phyloP scores from a whole-genome alignment of 2,888 invertebrate species.

The Hypselothyrea guttata region DNA sequence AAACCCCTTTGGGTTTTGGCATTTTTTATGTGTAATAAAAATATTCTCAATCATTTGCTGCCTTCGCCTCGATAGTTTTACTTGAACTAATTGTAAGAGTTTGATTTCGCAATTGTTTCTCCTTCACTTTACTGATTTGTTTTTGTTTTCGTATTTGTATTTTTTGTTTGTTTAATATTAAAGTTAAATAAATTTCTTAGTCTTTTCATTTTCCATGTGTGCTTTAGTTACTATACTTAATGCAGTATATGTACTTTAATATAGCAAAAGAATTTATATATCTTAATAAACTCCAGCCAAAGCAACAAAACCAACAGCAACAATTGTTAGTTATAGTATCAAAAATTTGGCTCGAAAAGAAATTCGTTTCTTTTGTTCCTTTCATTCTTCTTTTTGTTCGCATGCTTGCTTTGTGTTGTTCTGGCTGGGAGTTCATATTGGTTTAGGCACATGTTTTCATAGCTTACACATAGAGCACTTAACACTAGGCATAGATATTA shows the following conservation, averaged over 20 bases:
- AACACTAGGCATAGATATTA: conserved; percentile 58
- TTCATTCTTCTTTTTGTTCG: conserved; percentile 26
- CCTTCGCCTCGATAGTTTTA: conserved; percentile 23
- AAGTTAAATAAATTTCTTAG: conserved; percentile 72
- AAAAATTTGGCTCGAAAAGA: conserved; percentile 29
- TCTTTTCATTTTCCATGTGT: conserved; percentile 79
- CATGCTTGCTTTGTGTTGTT: too few species aligned
- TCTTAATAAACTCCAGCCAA: conserved; percentile 44
- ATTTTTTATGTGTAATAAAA: conserved; percentile 52
- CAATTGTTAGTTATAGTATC: conserved; percentile 48
- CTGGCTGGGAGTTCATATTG: conserved; percentile 51
- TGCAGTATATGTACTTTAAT: conserved; percentile 57
- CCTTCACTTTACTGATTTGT: conserved; percentile 21
- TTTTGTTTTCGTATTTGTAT: conserved; percentile 50
- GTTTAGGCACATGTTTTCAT: conserved; percentile 77
- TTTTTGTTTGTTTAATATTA: conserved; percentile 46
- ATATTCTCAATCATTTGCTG: conserved; percentile 44
- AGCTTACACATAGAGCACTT: conserved; percentile 70
- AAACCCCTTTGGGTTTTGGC: conserved; percentile 65
- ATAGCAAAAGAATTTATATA: conserved; percentile 72
- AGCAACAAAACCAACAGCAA: conserved; percentile 20
- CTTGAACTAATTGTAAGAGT: conserved; percentile 61
- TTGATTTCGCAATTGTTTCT: conserved; percentile 45
- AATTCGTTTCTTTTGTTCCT: conserved; percentile 7
- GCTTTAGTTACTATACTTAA: conserved; percentile 74